A percentile compares a stretch with the other conserved stretches of the same genome.
phyloP scores from a whole-genome alignment of 2,113 vertebrate species.

The Notarius lentiginosus region DNA sequence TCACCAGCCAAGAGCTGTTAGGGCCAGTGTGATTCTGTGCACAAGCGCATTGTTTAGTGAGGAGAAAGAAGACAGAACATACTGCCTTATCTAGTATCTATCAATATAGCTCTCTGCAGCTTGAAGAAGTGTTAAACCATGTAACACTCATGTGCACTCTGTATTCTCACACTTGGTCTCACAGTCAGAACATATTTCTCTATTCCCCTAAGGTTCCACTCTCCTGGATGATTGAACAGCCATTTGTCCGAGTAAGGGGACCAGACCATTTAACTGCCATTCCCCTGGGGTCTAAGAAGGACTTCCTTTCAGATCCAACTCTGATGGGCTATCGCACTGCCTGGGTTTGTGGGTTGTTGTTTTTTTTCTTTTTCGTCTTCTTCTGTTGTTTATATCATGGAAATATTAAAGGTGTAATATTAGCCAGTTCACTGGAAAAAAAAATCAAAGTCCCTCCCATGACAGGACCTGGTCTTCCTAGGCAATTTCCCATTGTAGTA shows the following conservation, averaged over 20 bases:
- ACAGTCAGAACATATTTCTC: conserved; percentile 57
- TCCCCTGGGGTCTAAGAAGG: conserved; percentile 52
- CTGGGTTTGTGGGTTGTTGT: not conserved
- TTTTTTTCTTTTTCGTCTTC: no score
- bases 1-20: conserved; percentile 51
- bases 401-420: conserved; percentile 2
- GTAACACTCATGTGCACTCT: conserved; percentile 31
- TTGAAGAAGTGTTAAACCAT: conserved; percentile 49
- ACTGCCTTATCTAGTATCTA: conserved; percentile 35
- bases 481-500: no score
- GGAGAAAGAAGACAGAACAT: conserved; percentile 25
- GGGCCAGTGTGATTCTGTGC: conserved; percentile 27
- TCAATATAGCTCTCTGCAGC: conserved; percentile 35
- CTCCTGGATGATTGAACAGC: conserved; percentile 66
- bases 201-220: conserved; percentile 58
- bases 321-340: not conserved
- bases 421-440: not conserved
- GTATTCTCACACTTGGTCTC: conserved; percentile 55
- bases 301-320: not conserved
- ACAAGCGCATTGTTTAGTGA: conserved; percentile 35
- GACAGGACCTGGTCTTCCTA: no score
- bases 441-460: no score
- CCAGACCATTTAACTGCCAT: conserved; percentile 67
- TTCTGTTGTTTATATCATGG: not conserved
- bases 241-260: conserved; percentile 62